Evolutionary conservation across 2,797 vertebrate genomes (phyloP).

Genomic region (Myotis myotis): DNA sequence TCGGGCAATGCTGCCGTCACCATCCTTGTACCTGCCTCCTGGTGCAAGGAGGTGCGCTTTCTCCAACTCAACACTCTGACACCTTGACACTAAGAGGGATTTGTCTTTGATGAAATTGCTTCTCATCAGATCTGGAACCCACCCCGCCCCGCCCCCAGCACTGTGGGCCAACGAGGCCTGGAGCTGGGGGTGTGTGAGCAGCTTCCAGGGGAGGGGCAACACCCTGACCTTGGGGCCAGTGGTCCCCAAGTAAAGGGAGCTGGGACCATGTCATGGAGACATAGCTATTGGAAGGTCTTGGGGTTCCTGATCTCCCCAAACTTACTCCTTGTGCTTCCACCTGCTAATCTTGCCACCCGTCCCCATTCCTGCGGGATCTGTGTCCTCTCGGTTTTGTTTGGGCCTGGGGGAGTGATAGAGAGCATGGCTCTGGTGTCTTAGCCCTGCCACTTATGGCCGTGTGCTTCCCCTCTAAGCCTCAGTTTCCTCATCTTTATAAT

Average conservation of each 20-base stretch:
- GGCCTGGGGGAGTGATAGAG: not conserved
- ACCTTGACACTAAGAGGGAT: constrained; percentile 7
- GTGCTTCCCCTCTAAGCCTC: not conserved
- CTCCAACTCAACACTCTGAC: not conserved
- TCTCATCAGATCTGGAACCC: not conserved
- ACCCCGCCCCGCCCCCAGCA: not conserved
- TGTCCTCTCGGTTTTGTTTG: not conserved
- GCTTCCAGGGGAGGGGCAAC: not conserved
- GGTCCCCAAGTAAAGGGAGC: not conserved
- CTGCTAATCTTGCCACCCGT: not conserved
- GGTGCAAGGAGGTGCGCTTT: not conserved
- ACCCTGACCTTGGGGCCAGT: not conserved
- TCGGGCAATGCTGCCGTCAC: not conserved
- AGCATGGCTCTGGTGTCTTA: not conserved
- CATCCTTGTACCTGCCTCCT: not conserved
- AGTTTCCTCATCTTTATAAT: not conserved
- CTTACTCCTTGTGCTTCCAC: not conserved
- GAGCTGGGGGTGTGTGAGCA: not conserved
- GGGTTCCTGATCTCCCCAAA: not conserved
- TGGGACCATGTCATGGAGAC: not conserved
- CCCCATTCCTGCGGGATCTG: not conserved
- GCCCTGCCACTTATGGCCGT: not conserved
- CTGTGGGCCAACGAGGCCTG: not conserved
- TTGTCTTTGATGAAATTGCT: not conserved
- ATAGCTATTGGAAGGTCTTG: not conserved